Evolutionary conservation across 2,888 invertebrate genomes (phyloP).

Genomic region (Hirtodrosophila histrioides): DNA sequence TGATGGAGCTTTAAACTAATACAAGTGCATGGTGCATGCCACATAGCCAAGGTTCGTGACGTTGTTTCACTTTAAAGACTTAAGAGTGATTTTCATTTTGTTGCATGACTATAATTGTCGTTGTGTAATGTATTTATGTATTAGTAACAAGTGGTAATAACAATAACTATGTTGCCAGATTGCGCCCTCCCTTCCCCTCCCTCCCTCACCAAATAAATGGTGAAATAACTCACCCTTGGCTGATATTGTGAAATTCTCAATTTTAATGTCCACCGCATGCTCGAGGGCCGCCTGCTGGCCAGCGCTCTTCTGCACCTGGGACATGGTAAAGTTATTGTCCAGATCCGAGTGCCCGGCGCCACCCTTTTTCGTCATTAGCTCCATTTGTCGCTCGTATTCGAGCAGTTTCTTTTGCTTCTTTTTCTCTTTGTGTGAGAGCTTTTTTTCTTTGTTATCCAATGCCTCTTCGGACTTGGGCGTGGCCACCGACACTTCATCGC

Average conservation of each 20-base stretch:
- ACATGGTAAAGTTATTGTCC: constrained; percentile 97
- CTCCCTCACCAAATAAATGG: too few species aligned
- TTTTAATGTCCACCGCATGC: constrained; percentile 98
- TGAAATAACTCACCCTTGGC: constrained; percentile 88
- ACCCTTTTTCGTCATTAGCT: constrained; percentile 92
- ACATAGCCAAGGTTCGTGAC: too few species aligned
- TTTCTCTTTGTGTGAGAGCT: constrained; percentile 95
- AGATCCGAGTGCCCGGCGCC: constrained; percentile 95
- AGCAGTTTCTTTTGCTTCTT: constrained; percentile 95
- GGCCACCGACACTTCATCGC: constrained; percentile 1
- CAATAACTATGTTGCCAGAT: too few species aligned
- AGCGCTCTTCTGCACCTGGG: constrained; percentile 90
- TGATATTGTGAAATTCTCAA: constrained; percentile 98
- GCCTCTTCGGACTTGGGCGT: constrained; percentile 34
- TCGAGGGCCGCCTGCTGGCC: constrained; percentile 93
- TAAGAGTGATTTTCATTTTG: too few species aligned
- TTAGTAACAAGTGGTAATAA: too few species aligned
- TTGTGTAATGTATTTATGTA: too few species aligned
- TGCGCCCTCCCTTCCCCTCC: too few species aligned
- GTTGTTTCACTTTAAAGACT: too few species aligned
- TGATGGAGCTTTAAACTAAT: too few species aligned
- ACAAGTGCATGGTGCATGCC: too few species aligned
- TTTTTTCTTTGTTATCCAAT: constrained; percentile 86
- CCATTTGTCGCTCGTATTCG: constrained; percentile 95
- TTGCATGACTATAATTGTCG: too few species aligned